A percentile compares a stretch with the other conserved stretches of the same genome.
These are phyloP conservation scores for Lophius americanus DNA, from an alignment of 2,797 vertebrate genomes.

Conservation along the genomic window DNA sequence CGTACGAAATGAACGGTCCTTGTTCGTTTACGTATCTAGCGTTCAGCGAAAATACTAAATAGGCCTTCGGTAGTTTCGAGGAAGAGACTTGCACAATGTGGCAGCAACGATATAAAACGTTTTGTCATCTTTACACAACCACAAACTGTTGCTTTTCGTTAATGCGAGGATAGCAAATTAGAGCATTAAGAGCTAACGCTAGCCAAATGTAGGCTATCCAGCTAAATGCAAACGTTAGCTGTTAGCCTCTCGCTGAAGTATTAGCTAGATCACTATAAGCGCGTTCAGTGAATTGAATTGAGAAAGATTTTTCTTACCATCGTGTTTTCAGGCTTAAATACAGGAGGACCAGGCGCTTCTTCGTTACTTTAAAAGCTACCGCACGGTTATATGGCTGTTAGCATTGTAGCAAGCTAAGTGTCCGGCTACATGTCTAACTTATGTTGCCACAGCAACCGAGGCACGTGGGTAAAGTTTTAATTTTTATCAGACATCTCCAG, in stretches of 20 bases:
- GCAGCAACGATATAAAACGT: neutral
- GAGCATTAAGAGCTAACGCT: neutral
- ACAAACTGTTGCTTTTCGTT: neutral
- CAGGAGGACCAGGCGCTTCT: neutral
- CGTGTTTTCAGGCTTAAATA: neutral
- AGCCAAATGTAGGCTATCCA: neutral
- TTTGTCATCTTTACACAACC: too few species aligned
- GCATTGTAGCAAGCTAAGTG: neutral
- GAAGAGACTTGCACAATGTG: too few species aligned
- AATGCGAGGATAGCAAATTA: neutral
- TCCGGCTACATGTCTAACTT: neutral
- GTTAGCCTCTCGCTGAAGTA: neutral
- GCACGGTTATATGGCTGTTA: neutral
- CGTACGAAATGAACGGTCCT: too few species aligned
- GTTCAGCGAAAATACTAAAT: too few species aligned
- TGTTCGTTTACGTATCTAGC: too few species aligned
- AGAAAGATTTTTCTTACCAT: constrained; percentile 26
- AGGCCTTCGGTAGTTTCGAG: too few species aligned
- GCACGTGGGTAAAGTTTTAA: neutral
- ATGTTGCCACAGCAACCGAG: constrained; percentile 6
- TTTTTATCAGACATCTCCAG: neutral
- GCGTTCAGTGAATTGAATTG: neutral
- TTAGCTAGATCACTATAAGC: too few species aligned
- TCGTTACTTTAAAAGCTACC: neutral
- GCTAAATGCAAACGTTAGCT: constrained; percentile 3